Base-by-base conservation (phyloP, 2,888 invertebrate species). In the Eupithecia dodoneata region DNA sequence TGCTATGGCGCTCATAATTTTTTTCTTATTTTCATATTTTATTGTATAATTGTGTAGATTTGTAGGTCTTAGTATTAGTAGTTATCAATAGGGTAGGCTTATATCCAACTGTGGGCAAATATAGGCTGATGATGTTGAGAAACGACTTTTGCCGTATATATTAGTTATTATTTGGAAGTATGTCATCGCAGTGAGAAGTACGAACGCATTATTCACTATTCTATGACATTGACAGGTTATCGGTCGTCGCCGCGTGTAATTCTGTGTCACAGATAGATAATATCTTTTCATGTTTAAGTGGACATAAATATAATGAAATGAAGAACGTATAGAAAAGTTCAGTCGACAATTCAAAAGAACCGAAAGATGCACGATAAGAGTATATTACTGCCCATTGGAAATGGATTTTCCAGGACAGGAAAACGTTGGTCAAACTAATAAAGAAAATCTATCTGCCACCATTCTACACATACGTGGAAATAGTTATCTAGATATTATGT, bases 181-280 rank as follows among this genome's bases (percentile, higher is more conserved):
- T 70, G 70, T 70, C 47, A 49, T 69, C 70, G 18, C 5, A 72
- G 72, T 72, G 72, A 80, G 73, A 79, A 65, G 47, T 44, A 10
- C 59, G 18, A 77, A 82, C 49, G 3, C 30, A 47, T 30, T 70
- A 83, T 83, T 82, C 55, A 75, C 52, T 59, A 72, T 47, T 76
- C 74, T 81, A 42, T 65, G 73, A 63, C 81, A 83, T 83, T 82
- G 81, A 74, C 76, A 79, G 80, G 79, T 82, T 85, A 85, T 85
- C 85, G 84, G 84, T 82, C 84, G 76, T 75, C 78, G 80, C 79
- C 79, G 75, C 77, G 73, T 80, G 79, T 81, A 77, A 75, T 81
- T 79, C 79, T 81, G 81, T 81, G 81, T 80, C 81, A 80, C 15
- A 71, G 79, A 81, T 81, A 82, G 70, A 70, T 70, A 66, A 76